phyloP scores from a whole-genome alignment of 1,140 invertebrate species.

The Eriocheir sinensis region DNA sequence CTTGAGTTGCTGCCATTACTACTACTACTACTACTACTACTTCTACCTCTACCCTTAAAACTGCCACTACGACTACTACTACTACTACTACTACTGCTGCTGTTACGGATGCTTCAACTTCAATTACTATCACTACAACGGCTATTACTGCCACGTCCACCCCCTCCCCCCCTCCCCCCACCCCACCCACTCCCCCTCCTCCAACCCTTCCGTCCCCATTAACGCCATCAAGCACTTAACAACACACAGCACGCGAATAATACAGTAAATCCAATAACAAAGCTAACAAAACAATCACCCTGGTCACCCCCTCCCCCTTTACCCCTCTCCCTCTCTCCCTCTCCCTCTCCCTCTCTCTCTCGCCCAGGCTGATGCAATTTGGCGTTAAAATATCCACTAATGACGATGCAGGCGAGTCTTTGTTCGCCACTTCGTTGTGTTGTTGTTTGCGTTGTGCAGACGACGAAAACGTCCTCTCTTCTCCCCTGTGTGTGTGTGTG shows the following conservation, averaged over 20 bases:
- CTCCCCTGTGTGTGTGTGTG: slow-evolving; percentile 33
- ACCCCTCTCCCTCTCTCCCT: slow-evolving; percentile 33
- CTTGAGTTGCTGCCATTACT: not conserved
- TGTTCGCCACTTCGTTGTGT: not conserved
- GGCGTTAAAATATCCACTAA: slow-evolving; percentile 19
- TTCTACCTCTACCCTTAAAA: not conserved
- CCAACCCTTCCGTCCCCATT: not conserved
- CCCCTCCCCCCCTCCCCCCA: not conserved
- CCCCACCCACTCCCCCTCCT: not conserved
- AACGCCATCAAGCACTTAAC: not conserved
- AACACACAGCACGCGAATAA: not conserved
- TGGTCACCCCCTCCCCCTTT: not conserved
- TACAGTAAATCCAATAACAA: not conserved
- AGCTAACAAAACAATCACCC: slow-evolving; percentile 21
- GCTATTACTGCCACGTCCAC: not conserved
- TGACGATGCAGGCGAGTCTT: not conserved
- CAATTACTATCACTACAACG: not conserved
- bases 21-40: not conserved
- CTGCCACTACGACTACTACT: not conserved
- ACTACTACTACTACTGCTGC: not conserved
- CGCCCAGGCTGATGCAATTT: not conserved
- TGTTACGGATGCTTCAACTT: not conserved
- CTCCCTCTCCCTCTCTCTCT: not conserved
- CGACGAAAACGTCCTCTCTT: not conserved
- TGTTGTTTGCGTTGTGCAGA: slow-evolving; percentile 7